Evolutionary conservation across 2,113 vertebrate genomes (phyloP), one percentile per base, ranked within the genome.

Genomic region (Thryonomys swinderianus): DNA sequence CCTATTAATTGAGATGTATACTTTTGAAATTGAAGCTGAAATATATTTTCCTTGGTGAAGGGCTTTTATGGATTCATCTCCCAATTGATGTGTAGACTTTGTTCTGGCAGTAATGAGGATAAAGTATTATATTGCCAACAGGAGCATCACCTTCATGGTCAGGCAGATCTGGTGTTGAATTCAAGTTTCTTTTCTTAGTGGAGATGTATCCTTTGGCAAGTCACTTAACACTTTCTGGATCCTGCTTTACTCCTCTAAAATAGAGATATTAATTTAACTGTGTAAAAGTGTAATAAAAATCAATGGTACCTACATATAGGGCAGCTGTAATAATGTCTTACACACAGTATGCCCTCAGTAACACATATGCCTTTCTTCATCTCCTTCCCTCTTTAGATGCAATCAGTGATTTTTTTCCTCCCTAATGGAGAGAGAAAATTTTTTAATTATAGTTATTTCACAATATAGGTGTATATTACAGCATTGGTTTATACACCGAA

Each of bases 11-110:
- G 67, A 97, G 85, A 74, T 88, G 85, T 80, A 79, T 94, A 80
- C 89, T 96, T 97, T 98, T 67, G 96, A 98, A 92, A 97, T 80
- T 91, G 42, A 74, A 87, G 79, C 69, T 97, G 81, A 81, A 92
- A 18, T 95, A n/a, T 25, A 21, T 88, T 90, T 95, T 95, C 42
- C 45, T 40, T 23, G 55, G 14, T 84, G 59, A 88, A 92, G 67
- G 62, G 76, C 84, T 86, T 94, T 83, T 67, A 51, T 74, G 34
- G 45, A 91, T n/a, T 16, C 81, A 10, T 45, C 13, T 93, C 42
- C 57, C 90, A 61, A 61, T 67, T 66, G 80, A 42, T 61, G 73
- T 30, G 2, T 5, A 67, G 78, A 67, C 34, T 94, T 90, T 69
- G 66, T 62, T 91, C 91, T 61, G 42, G 23, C 18, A 37, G 1